A percentile compares a stretch with the other conserved stretches of the same genome.
Evolutionary conservation across 2,113 vertebrate genomes (phyloP).

Genomic region (Eudyptes chrysolophus): DNA sequence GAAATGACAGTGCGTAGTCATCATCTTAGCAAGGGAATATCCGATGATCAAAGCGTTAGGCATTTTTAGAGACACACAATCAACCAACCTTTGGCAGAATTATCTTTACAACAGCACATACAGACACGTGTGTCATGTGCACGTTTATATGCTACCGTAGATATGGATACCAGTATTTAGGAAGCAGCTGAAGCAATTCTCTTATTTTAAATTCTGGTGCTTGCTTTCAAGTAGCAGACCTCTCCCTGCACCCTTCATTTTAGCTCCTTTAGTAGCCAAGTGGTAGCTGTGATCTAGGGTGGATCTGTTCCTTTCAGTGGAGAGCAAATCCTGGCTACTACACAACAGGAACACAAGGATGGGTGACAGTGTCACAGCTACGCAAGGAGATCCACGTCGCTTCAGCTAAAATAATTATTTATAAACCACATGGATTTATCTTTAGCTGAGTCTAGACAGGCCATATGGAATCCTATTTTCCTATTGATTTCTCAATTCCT

Average conservation of each 20-base stretch:
- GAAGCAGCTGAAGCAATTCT: neutral
- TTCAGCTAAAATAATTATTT: neutral
- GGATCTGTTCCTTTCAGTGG: neutral
- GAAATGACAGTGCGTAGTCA: neutral
- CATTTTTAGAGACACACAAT: neutral
- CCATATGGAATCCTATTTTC: neutral
- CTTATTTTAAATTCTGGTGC: neutral
- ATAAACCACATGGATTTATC: neutral
- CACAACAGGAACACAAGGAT: neutral
- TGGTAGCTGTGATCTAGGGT: neutral
- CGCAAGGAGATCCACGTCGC: accelerated
- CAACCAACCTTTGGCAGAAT: neutral
- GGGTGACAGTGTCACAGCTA: neutral
- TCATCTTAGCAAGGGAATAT: neutral
- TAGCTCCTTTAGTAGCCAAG: neutral
- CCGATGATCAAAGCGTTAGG: neutral
- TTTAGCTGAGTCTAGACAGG: neutral
- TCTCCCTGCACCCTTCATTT: neutral
- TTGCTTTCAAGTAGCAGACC: neutral
- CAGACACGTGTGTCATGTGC: accelerated
- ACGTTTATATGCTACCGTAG: neutral
- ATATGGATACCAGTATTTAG: neutral
- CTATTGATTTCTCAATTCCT: neutral
- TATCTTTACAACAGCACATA: neutral
- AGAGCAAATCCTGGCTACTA: neutral